Percentiles rank a stretch among this genome's conserved stretches.
These are phyloP conservation scores for Eulacestoma nigropectus DNA, from an alignment of 2,113 vertebrate genomes.

Conservation along the genomic window DNA sequence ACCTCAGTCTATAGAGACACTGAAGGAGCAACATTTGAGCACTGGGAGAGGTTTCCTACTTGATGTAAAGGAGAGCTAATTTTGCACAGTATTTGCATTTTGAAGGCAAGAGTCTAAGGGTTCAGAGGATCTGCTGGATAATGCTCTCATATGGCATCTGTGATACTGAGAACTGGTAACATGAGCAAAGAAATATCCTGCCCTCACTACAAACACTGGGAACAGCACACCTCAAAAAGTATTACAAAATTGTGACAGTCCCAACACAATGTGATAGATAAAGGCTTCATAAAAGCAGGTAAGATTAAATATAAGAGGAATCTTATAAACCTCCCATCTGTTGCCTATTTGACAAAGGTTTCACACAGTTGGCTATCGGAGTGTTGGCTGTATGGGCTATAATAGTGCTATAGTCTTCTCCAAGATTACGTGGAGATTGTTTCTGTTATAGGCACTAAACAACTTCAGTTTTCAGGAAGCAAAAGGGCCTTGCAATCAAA, in stretches of 20 bases:
- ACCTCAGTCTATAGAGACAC: neutral
- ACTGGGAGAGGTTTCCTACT: fast-evolving
- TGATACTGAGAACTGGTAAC: neutral
- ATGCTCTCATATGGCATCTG: neutral
- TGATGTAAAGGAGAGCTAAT: neutral
- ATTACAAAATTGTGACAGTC: neutral
- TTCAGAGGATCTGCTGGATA: neutral
- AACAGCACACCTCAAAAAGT: neutral
- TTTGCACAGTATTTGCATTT: neutral
- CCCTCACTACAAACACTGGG: neutral
- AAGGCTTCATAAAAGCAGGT: neutral
- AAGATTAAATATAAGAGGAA: neutral
- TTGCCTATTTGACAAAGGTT: neutral
- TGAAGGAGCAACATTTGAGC: neutral
- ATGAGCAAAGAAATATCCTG: neutral
- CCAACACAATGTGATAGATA: neutral
- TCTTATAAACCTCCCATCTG: neutral
- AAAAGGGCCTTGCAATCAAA: neutral
- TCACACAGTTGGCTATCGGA: neutral
- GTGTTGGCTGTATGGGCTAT: neutral
- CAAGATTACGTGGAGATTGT: neutral
- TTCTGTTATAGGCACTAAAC: neutral
- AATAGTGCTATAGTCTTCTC: neutral
- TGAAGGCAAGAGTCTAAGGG: neutral
- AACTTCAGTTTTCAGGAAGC: neutral